Evolutionary conservation across 2,797 vertebrate genomes (phyloP).

Genomic region (Varecia variegata): DNA sequence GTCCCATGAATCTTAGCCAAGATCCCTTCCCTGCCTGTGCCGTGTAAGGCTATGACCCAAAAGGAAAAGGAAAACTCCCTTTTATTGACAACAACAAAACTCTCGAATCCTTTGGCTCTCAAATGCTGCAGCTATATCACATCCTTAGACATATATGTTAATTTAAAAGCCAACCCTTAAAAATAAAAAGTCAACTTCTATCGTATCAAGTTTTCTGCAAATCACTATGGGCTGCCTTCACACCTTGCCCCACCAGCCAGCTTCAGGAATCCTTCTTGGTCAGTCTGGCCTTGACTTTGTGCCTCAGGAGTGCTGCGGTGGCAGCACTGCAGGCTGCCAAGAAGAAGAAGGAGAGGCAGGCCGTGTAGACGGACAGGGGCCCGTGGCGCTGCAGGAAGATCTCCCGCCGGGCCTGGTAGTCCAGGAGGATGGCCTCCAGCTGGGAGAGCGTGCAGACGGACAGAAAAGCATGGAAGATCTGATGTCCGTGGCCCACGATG

Average conservation of each 20-base stretch:
- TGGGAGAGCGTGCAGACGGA: constrained; percentile 92
- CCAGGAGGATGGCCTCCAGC: constrained; percentile 92
- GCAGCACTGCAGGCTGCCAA: constrained; percentile 86
- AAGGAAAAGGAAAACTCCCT: neutral
- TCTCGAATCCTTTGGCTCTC: constrained; percentile 21
- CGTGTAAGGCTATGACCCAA: neutral
- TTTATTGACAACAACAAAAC: neutral
- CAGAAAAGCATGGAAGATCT: constrained; percentile 94
- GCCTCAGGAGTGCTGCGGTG: constrained; percentile 85
- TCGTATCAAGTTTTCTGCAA: constrained; percentile 44
- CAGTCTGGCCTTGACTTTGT: constrained; percentile 84
- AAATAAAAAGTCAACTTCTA: constrained; percentile 20
- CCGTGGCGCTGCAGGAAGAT: constrained; percentile 85
- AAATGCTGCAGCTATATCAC: neutral
- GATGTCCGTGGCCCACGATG: constrained; percentile 93
- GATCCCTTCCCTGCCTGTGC: constrained; percentile 20
- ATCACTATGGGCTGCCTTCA: neutral
- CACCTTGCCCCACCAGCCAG: neutral
- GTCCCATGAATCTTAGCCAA: neutral
- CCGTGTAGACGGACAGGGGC: constrained; percentile 84
- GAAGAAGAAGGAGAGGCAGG: constrained; percentile 87
- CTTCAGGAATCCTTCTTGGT: constrained; percentile 83
- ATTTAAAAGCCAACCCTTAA: constrained; percentile 30
- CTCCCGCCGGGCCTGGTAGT: constrained; percentile 87
- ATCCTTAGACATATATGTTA: constrained; percentile 37